Percentiles rank a stretch among this genome's conserved stretches.
Conservation (phyloP, 2,113 vertebrate species). For the Halichoeres trimaculatus region DNA sequence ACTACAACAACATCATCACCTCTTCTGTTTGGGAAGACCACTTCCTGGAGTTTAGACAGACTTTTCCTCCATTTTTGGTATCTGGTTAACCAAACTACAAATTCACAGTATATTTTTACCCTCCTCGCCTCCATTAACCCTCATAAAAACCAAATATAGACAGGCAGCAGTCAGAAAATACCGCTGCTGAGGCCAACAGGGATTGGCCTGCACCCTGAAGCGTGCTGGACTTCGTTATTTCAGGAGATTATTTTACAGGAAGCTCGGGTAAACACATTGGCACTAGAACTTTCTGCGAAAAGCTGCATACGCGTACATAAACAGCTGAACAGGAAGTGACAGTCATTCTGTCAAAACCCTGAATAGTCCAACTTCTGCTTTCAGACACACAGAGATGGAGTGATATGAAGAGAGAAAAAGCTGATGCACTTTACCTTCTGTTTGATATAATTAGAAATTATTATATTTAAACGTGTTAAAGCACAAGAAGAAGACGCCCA, state of each 20-base stretch:
- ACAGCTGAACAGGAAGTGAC: slow-evolving; percentile 84
- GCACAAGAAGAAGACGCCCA: not conserved
- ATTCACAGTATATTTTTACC: not conserved
- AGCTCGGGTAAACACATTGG: slow-evolving; percentile 51
- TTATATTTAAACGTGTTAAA: not conserved
- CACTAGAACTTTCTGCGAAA: slow-evolving; percentile 70
- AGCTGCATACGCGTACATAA: slow-evolving; percentile 61
- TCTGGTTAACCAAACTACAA: not conserved
- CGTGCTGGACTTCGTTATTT: not conserved
- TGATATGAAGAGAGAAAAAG: not conserved
- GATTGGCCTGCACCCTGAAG: not conserved
- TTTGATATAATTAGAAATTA: not conserved
- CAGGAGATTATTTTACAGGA: slow-evolving; percentile 28
- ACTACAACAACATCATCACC: too few relatives aligned
- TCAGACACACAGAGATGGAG: slow-evolving; percentile 21
- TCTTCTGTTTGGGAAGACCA: too few relatives aligned
- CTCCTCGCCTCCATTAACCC: slow-evolving; percentile 7
- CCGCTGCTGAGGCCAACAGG: not conserved
- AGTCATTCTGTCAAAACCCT: slow-evolving; percentile 70
- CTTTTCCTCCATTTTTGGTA: too few relatives aligned
- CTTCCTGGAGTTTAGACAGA: too few relatives aligned
- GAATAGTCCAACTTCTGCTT: slow-evolving; percentile 77
- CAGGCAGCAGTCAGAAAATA: not conserved
- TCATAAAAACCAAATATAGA: not conserved
- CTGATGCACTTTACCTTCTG: not conserved